Conservation (phyloP, 2,888 invertebrate genomes). For the Phoenoteleia sp. region DNA sequence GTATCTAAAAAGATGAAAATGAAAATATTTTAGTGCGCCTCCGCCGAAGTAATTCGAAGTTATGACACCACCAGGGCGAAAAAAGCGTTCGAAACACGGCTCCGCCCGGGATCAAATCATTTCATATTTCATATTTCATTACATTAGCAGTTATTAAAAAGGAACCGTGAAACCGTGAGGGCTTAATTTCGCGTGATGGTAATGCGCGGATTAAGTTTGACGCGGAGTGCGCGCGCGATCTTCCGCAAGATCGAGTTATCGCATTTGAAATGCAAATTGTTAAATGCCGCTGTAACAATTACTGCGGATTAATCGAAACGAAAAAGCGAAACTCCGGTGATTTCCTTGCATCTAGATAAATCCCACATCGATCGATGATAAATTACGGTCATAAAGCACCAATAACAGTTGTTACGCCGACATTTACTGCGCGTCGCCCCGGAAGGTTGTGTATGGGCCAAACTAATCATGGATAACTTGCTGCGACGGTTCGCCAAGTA, state of each 20-base stretch:
- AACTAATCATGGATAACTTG: conserved; percentile 74
- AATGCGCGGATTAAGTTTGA: not conserved
- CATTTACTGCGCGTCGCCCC: conserved; percentile 65
- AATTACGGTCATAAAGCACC: conserved; percentile 59
- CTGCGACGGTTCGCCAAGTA: conserved; percentile 69
- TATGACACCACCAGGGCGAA: conserved; percentile 41
- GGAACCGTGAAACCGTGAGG: not conserved
- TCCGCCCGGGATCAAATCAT: not conserved
- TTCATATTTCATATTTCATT: conserved; percentile 1
- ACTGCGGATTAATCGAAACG: conserved; percentile 20
- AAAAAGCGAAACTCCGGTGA: conserved; percentile 1
- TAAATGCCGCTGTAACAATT: conserved; percentile 4
- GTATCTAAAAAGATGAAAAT: conserved; percentile 57
- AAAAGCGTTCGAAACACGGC: conserved; percentile 5
- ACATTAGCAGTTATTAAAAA: not conserved
- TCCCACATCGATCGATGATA: conserved; percentile 48
- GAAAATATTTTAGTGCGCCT: conserved; percentile 57
- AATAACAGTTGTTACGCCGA: conserved; percentile 70
- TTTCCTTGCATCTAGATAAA: conserved; percentile 55
- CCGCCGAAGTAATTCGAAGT: conserved; percentile 43
- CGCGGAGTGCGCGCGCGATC: not conserved
- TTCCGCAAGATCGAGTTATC: not conserved
- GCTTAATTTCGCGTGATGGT: not conserved
- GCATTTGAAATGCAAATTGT: conserved; percentile 32
- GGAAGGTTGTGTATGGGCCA: conserved; percentile 62